Evolutionary conservation across 2,113 vertebrate genomes (phyloP).

Genomic region (Pollachius pollachius): DNA sequence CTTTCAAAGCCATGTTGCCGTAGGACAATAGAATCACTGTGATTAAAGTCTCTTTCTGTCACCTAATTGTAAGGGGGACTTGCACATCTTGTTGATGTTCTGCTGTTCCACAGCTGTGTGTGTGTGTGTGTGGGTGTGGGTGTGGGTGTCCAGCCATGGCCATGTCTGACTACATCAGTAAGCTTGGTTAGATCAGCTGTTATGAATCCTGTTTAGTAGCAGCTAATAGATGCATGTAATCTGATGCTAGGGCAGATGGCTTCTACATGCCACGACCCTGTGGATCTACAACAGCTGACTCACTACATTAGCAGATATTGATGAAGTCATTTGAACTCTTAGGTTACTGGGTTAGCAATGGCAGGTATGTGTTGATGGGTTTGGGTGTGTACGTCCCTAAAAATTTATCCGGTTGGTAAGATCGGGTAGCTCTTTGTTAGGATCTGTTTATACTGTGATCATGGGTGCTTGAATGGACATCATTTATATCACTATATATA

Average conservation of each 20-base stretch:
- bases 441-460: not conserved
- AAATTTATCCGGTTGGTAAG: not conserved
- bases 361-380: not conserved
- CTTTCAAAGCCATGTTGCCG: too few relatives aligned
- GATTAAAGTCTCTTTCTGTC: too few relatives aligned
- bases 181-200: too few relatives aligned
- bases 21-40: too few relatives aligned
- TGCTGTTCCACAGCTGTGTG: too few relatives aligned
- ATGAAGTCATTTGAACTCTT: slow-evolving; percentile 27
- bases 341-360: slow-evolving; percentile 40
- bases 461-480: too few relatives aligned
- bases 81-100: too few relatives aligned
- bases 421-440: not conserved
- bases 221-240: slow-evolving; percentile 5
- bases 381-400: slow-evolving; percentile 4
- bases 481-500: not conserved
- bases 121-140: too few relatives aligned
- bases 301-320: slow-evolving; percentile 15
- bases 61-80: too few relatives aligned
- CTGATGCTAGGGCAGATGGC: slow-evolving; percentile 49
- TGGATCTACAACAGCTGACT: slow-evolving; percentile 41
- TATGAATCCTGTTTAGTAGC: not conserved
- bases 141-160: too few relatives aligned
- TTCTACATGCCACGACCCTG: slow-evolving; percentile 34
- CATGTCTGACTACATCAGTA: not conserved